These are phyloP conservation scores for Ectemnius lituratus DNA, from an alignment of 2,888 invertebrate genomes.

Conservation along the genomic window DNA sequence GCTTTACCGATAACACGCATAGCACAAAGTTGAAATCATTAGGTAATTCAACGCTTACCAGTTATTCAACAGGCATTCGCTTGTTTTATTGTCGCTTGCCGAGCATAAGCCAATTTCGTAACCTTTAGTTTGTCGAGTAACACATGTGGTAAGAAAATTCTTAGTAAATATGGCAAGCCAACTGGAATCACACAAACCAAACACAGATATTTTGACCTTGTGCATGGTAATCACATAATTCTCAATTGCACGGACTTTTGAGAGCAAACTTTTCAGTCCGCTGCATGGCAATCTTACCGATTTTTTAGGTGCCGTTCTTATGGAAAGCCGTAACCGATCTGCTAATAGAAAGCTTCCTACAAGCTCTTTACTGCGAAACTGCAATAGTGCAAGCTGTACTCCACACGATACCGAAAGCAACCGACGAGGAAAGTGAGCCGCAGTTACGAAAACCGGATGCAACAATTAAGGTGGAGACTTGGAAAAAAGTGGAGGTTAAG, in stretches of 20 bases:
- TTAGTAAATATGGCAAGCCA: constrained; percentile 10
- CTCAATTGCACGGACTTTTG: neutral
- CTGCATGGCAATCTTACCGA: neutral
- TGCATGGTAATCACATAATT: constrained; percentile 10
- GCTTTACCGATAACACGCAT: neutral
- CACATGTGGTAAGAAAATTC: constrained; percentile 18
- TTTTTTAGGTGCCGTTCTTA: neutral
- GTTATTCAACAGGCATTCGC: neutral
- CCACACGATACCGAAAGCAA: neutral
- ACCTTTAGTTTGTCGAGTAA: neutral
- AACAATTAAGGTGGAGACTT: constrained; percentile 25
- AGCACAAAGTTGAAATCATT: neutral
- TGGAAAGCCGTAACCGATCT: neutral
- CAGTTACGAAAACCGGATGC: constrained; percentile 33
- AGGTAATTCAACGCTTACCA: too few species aligned
- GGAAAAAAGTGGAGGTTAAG: constrained; percentile 24
- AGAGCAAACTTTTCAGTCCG: too few species aligned
- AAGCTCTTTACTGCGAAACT: constrained; percentile 24
- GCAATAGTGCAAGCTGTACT: constrained; percentile 13
- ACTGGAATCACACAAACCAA: neutral
- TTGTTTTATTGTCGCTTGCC: constrained; percentile 9
- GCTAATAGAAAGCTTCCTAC: neutral
- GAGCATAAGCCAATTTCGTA: neutral
- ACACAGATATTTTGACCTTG: neutral
- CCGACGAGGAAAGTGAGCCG: constrained; percentile 14